A percentile compares a stretch with the other conserved stretches of the same genome.
These are phyloP conservation scores for Staurois parvus DNA, from an alignment of 2,797 vertebrate genomes.

Conservation along the genomic window DNA sequence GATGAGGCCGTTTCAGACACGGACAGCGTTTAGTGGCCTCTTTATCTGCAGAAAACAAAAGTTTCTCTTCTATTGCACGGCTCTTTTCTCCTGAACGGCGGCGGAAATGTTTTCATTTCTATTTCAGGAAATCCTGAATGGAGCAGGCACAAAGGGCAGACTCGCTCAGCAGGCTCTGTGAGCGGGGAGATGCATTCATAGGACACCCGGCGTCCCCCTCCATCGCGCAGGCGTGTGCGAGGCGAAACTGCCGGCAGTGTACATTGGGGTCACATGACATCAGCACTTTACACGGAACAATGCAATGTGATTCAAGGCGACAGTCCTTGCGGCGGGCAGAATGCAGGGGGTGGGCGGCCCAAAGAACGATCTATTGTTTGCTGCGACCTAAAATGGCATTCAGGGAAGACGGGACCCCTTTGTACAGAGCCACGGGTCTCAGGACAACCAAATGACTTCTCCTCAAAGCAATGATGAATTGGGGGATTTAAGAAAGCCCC, in stretches of 20 bases:
- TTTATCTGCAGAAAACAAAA: not conserved
- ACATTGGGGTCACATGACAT: not conserved
- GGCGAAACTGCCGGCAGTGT: not conserved
- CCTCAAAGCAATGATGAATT: too few relatives aligned
- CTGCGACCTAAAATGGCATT: conserved; percentile 25
- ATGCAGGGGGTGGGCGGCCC: conserved; percentile 28
- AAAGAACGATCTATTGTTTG: conserved; percentile 12
- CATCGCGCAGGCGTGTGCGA: too few relatives aligned
- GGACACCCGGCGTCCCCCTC: not conserved
- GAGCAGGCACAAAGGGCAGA: not conserved
- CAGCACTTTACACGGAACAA: not conserved
- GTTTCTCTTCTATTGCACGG: not conserved
- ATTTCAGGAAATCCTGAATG: conserved; percentile 55
- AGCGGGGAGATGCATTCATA: not conserved
- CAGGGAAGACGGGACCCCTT: not conserved
- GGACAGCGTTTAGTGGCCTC: too few relatives aligned
- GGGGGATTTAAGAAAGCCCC: too few relatives aligned
- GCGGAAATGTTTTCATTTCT: conserved; percentile 55
- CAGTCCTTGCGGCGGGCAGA: not conserved
- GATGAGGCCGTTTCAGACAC: too few relatives aligned
- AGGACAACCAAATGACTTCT: too few relatives aligned
- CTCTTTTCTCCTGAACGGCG: not conserved
- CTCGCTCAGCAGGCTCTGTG: not conserved
- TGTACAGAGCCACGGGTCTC: not conserved
- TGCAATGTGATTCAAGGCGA: not conserved